Evolutionary conservation across 1,140 invertebrate genomes (phyloP).

Genomic region (Drosophila sp.): DNA sequence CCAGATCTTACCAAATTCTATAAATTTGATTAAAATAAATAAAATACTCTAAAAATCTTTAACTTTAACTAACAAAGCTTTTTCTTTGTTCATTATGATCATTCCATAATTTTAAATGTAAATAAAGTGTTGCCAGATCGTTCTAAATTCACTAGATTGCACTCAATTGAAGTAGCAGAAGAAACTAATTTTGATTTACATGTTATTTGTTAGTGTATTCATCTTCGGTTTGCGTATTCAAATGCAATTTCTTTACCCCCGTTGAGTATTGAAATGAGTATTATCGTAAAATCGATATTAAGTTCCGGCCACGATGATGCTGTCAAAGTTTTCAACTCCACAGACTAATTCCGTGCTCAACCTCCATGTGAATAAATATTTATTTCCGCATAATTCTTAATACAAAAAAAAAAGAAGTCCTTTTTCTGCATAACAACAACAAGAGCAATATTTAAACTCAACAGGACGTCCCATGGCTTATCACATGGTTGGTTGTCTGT

Average conservation of each 20-base stretch:
- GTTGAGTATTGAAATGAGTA: constrained; percentile 72
- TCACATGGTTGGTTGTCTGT: constrained; percentile 56
- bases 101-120: too few relatives aligned
- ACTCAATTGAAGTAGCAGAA: too few relatives aligned
- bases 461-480: constrained; percentile 49
- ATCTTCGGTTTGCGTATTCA: background rate
- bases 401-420: constrained; percentile 53
- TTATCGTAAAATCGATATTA: constrained; percentile 68
- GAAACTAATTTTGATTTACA: too few relatives aligned
- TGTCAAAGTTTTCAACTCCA: background rate
- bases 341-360: background rate
- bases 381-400: constrained; percentile 68
- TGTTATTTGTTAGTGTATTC: constrained; percentile 33
- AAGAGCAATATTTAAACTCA: constrained; percentile 52
- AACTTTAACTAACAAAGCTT: too few relatives aligned
- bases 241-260: constrained; percentile 24
- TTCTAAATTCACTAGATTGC: too few relatives aligned
- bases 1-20: too few relatives aligned
- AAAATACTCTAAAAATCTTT: too few relatives aligned
- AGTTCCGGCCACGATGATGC: constrained; percentile 46
- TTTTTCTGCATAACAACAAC: constrained; percentile 15
- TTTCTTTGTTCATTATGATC: too few relatives aligned
- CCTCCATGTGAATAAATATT: constrained; percentile 57
- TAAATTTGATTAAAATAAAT: too few relatives aligned
- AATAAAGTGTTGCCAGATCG: too few relatives aligned